Evolutionary conservation across 2,113 vertebrate species (phyloP).

Genomic region (Pollimyrus isidori): DNA sequence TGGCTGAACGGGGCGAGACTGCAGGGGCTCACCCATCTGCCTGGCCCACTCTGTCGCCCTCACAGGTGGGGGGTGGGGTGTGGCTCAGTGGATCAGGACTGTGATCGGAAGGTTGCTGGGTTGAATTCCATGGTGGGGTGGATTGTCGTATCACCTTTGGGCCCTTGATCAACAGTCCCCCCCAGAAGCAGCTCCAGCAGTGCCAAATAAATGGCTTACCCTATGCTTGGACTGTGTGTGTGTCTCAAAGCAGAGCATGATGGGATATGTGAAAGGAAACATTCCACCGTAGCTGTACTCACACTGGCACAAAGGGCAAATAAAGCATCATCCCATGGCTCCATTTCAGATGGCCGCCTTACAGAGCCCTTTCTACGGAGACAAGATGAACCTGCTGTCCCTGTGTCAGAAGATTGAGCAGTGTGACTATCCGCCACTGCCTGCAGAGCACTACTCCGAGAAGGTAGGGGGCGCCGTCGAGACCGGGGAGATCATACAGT

Average conservation of each 20-base stretch:
- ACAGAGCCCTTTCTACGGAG: slow-evolving; percentile 77
- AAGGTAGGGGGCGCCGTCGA: slow-evolving; percentile 54
- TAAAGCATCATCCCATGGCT: neutral
- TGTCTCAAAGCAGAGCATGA: neutral
- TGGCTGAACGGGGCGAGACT: neutral
- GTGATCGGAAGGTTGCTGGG: neutral
- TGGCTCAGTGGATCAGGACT: neutral
- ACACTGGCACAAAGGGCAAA: neutral
- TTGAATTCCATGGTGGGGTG: neutral
- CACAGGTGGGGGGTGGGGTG: neutral
- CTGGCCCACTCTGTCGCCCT: neutral
- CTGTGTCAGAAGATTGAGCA: slow-evolving; percentile 78
- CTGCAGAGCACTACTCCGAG: slow-evolving; percentile 72
- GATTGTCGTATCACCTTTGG: too few species aligned
- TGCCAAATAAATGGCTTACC: neutral
- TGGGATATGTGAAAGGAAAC: neutral
- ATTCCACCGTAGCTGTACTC: neutral
- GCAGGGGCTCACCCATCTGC: neutral
- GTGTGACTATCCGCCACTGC: slow-evolving; percentile 49
- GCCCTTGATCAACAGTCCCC: neutral
- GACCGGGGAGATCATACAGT: neutral
- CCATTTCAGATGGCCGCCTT: slow-evolving; percentile 71
- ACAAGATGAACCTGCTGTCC: slow-evolving; percentile 78
- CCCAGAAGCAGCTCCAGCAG: neutral
- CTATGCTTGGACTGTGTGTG: neutral